A percentile compares a stretch with the other conserved stretches of the same genome.
Evolutionary conservation across 1,140 invertebrate species (phyloP).

Genomic region (Magallana ariakensis): DNA sequence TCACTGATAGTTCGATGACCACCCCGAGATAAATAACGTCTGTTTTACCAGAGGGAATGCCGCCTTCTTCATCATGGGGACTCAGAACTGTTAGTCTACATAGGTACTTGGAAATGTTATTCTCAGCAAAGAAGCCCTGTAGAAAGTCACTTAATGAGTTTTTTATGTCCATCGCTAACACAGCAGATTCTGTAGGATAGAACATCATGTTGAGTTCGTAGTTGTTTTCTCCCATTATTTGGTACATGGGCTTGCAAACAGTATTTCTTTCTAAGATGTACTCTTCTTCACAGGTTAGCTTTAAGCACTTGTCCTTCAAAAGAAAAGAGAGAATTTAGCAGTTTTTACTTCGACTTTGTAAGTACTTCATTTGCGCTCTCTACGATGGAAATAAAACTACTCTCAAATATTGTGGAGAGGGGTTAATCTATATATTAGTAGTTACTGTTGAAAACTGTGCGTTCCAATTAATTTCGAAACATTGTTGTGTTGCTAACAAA

Average conservation of each 20-base stretch:
- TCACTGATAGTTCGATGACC: neutral
- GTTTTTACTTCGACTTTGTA: neutral
- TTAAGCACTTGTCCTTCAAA: neutral
- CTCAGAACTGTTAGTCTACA: neutral
- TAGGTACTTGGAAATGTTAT: neutral
- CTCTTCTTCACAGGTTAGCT: neutral
- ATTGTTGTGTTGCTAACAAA: neutral
- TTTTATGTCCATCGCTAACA: neutral
- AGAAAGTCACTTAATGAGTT: neutral
- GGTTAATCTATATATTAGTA: neutral
- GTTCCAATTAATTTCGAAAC: neutral
- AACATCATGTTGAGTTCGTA: slow-evolving; percentile 3
- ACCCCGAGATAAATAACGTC: neutral
- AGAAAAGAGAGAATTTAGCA: neutral
- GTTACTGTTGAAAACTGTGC: neutral
- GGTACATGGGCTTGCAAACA: neutral
- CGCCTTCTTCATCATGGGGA: no score
- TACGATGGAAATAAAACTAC: neutral
- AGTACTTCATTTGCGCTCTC: neutral
- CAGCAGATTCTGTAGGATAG: neutral
- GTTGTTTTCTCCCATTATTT: neutral
- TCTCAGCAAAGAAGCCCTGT: neutral
- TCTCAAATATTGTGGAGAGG: neutral
- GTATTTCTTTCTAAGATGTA: neutral
- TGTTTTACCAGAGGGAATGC: neutral